Conservation (phyloP, 2,888 invertebrate genomes). For the Scaptomyza polygonia region DNA sequence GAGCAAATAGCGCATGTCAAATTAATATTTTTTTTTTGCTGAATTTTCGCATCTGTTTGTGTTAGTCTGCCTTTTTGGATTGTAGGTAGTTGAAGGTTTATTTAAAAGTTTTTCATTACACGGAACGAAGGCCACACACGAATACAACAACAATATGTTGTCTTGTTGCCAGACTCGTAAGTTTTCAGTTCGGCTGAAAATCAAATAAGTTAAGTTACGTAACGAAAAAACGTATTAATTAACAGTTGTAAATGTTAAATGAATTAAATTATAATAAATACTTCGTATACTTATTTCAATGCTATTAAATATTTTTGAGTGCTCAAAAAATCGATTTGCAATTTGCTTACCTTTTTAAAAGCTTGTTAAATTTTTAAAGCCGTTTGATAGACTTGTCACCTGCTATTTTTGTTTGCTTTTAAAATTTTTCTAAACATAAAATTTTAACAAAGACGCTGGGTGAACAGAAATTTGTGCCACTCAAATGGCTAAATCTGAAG, state of each 20-base stretch:
- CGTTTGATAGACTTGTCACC: neutral
- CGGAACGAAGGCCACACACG: too few relatives aligned
- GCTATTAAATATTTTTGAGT: neutral
- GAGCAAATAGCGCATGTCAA: constrained; percentile 13
- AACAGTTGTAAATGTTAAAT: constrained; percentile 12
- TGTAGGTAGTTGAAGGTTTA: constrained; percentile 23
- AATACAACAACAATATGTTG: constrained; percentile 12
- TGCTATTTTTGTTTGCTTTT: neutral
- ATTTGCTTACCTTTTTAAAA: neutral
- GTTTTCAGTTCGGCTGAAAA: neutral
- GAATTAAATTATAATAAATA: neutral
- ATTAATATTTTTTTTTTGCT: constrained; percentile 11
- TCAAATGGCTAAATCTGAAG: constrained; percentile 5
- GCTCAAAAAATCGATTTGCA: neutral
- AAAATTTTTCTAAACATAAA: constrained; percentile 1
- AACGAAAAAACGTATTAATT: constrained; percentile 24
- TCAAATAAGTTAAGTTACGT: constrained; percentile 15
- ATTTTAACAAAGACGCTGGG: neutral
- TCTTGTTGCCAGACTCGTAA: neutral
- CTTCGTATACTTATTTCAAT: neutral
- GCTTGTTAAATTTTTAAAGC: neutral
- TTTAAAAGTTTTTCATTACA: constrained; percentile 13
- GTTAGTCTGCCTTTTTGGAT: constrained; percentile 1
- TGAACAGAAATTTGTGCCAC: constrained; percentile 1
- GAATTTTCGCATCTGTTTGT: constrained; percentile 14